phyloP scores from a whole-genome alignment of 2,888 invertebrate genomes.

The Euzetes globulus region DNA sequence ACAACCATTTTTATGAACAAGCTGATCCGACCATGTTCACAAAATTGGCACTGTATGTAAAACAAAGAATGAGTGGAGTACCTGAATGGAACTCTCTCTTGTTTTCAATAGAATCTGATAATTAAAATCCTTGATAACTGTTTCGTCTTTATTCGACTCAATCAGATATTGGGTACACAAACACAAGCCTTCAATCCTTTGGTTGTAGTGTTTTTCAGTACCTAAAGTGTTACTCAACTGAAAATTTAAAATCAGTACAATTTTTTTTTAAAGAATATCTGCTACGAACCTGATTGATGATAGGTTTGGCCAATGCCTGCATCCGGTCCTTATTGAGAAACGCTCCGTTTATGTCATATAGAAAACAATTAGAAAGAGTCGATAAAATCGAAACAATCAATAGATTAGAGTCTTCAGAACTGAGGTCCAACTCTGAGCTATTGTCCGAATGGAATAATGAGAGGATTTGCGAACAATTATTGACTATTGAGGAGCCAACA shows the following conservation, averaged over 20 bases:
- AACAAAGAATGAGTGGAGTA: too few relatives aligned
- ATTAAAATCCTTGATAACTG: constrained; percentile 79
- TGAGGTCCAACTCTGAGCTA: neutral
- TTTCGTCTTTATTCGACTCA: constrained; percentile 68
- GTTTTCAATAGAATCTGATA: constrained; percentile 84
- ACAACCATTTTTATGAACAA: too few relatives aligned
- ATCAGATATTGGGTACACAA: constrained; percentile 75
- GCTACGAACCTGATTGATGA: constrained; percentile 66
- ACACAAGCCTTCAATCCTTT: constrained; percentile 60
- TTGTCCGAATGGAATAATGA: constrained; percentile 28
- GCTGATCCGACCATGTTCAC: too few relatives aligned
- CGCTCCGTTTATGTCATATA: constrained; percentile 66
- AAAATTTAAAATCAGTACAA: constrained; percentile 20
- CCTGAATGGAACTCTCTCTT: constrained; percentile 63
- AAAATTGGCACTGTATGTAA: too few relatives aligned
- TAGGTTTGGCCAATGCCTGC: constrained; percentile 70
- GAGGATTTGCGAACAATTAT: constrained; percentile 59
- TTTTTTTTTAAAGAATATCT: constrained; percentile 24
- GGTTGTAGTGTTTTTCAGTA: constrained; percentile 55
- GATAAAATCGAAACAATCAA: constrained; percentile 54
- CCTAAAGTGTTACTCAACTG: constrained; percentile 47
- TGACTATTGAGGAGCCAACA: constrained; percentile 68
- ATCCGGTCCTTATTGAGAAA: constrained; percentile 78
- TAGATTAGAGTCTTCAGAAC: constrained; percentile 7
- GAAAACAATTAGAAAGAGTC: constrained; percentile 68